Evolutionary conservation across 2,113 vertebrate species (phyloP), one percentile per base, ranked within the genome.

Genomic region (Colius striatus): DNA sequence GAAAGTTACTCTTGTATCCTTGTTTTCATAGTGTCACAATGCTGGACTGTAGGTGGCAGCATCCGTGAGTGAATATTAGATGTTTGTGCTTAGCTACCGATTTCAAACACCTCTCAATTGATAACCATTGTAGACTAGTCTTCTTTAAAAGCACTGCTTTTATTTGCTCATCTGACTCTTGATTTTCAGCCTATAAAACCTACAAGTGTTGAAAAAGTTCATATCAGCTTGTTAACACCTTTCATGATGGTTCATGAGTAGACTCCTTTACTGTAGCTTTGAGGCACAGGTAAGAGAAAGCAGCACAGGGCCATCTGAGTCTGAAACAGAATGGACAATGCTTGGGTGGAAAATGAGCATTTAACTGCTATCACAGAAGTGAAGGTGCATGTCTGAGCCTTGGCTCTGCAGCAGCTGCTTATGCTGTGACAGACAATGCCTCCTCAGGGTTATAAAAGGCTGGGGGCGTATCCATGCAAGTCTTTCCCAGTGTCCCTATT

Each of bases 21-120:
- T 78, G 20, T 60, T 92, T 67, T 38, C 36, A 54, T 68, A 6
- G 21, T 51, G 71, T 62, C 84, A 63, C 34, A 77, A 66, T 55
- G 51, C 9, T 75, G 76, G 79, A 78, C 97, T 97, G 89, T 97
- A 97, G 97, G 63, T 98, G 97, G 97, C 97, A 98, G 97, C 89
- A 97, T 87, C 70, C 83, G 89, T 95, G 95, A 95, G 57, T 91
- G 68, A 93, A 96, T 96, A 79, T 45, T 80, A 50, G 51, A 30
- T 53, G 25, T 47, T 82, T 87, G 65, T 63, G 47, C 38, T 53
- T 53, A 84, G 58, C 71, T 58, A 13, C 22, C 47, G 12, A 22
- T 79, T 88, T 84, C 36, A 86, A 89, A 68, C 22, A 2, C 27
- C 3, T 34, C 79, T 92, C 45, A 34, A 17, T 10, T 2, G 3